Conservation (phyloP, 2,888 invertebrate species). For the Lithophane semibrunnea region DNA sequence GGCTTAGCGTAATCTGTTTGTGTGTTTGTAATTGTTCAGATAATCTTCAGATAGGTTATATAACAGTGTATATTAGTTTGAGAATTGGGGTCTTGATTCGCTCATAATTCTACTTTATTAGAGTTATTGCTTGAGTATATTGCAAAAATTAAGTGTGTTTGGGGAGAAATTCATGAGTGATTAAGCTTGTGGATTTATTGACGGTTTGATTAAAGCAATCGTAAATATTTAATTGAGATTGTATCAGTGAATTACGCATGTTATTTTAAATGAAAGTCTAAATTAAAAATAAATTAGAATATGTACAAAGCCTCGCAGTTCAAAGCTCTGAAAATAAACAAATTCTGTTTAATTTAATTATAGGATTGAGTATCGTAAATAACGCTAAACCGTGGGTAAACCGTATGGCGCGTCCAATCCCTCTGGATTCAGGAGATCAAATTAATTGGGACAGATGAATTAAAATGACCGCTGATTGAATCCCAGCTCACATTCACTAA, state of each 20-base stretch:
- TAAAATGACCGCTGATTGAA: slow-evolving; percentile 52
- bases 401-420: slow-evolving; percentile 20
- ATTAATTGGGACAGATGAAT: slow-evolving; percentile 48
- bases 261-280: neutral
- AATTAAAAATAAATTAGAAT: neutral
- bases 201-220: slow-evolving; percentile 29
- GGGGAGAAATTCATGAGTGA: slow-evolving; percentile 12
- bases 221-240: slow-evolving; percentile 21
- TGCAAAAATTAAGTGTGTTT: slow-evolving; percentile 23
- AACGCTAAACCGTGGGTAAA: slow-evolving; percentile 27
- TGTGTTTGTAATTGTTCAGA: slow-evolving; percentile 40
- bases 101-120: slow-evolving; percentile 30
- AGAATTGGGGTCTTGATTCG: slow-evolving; percentile 7
- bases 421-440: slow-evolving; percentile 34
- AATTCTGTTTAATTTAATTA: slow-evolving; percentile 45
- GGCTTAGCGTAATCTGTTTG: slow-evolving; percentile 36
- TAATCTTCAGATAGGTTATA: slow-evolving; percentile 28
- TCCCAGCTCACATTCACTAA: slow-evolving; percentile 1
- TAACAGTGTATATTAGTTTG: slow-evolving; percentile 38
- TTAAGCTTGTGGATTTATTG: slow-evolving; percentile 20
- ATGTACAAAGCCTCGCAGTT: neutral
- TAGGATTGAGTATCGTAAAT: slow-evolving; percentile 41
- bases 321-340: slow-evolving; percentile 17
- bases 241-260: slow-evolving; percentile 2
- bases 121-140: slow-evolving; percentile 6